Evolutionary conservation across 2,888 invertebrate genomes (phyloP).

Genomic region (Caenorhabditis sinica): DNA sequence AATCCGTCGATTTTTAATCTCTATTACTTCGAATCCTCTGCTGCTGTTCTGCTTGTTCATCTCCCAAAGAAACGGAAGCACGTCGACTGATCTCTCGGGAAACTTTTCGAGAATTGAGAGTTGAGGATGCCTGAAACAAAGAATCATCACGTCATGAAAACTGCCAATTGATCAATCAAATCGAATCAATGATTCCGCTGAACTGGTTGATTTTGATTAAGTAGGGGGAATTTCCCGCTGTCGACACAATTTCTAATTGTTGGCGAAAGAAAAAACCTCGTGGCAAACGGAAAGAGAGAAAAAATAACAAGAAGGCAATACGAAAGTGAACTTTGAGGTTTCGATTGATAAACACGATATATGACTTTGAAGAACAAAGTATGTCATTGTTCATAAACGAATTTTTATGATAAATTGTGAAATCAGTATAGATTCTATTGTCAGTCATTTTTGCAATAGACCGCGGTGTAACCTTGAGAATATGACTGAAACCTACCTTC

Average conservation of each 20-base stretch:
- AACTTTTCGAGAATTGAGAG: constrained; percentile 62
- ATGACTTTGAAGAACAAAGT: neutral
- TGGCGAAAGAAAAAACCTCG: constrained; percentile 35
- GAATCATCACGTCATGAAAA: neutral
- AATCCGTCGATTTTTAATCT: neutral
- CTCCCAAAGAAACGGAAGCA: constrained; percentile 51
- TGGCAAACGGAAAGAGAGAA: constrained; percentile 21
- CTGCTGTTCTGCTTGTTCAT: constrained; percentile 61
- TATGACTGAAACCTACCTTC: constrained; percentile 23
- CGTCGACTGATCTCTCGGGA: constrained; percentile 62
- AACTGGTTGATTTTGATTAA: constrained; percentile 45
- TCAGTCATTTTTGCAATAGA: too few species aligned
- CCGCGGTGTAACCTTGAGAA: too few species aligned
- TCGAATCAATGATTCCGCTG: constrained; percentile 23
- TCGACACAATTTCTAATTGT: neutral
- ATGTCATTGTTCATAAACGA: neutral
- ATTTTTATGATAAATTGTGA: too few species aligned
- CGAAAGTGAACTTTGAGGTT: constrained; percentile 16
- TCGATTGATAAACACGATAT: constrained; percentile 4
- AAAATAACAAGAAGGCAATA: too few species aligned
- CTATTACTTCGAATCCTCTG: constrained; percentile 57
- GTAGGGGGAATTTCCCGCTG: constrained; percentile 2
- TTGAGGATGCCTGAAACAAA: constrained; percentile 49
- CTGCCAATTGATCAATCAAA: constrained; percentile 35
- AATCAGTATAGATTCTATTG: too few species aligned